These are phyloP conservation scores for Cylloceria caligata DNA, from an alignment of 2,888 invertebrate genomes.

Conservation along the genomic window DNA sequence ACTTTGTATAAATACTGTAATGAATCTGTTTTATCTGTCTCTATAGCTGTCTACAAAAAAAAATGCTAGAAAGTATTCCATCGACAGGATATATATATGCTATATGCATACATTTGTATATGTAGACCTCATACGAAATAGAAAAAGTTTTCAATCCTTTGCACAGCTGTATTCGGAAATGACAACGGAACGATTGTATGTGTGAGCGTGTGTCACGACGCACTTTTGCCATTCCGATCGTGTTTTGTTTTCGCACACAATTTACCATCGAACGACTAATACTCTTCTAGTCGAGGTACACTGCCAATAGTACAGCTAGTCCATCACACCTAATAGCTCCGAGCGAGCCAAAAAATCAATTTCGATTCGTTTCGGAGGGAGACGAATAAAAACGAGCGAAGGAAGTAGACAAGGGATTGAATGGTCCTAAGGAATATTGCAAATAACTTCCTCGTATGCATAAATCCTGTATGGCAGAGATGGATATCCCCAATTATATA, in stretches of 20 bases:
- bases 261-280: constrained; percentile 32
- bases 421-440: constrained; percentile 1
- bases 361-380: constrained; percentile 35
- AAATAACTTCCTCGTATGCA: not conserved
- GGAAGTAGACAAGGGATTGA: constrained; percentile 10
- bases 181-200: not conserved
- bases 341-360: constrained; percentile 39
- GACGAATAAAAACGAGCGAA: constrained; percentile 31
- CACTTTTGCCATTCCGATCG: constrained; percentile 15
- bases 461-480: not conserved
- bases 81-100: not conserved
- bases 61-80: not conserved
- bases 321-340: constrained; percentile 7
- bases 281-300: constrained; percentile 15
- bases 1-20: not conserved
- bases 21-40: not conserved
- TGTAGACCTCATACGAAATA: constrained; percentile 51
- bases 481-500: not conserved
- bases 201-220: constrained; percentile 3
- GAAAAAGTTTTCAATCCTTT: constrained; percentile 60
- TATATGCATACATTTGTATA: not conserved
- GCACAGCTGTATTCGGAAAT: constrained; percentile 31
- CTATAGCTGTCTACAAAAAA: not conserved
- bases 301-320: constrained; percentile 3
- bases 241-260: constrained; percentile 22